Evolutionary conservation across 1,140 invertebrate genomes (phyloP).

Genomic region (Atta cephalotes): DNA sequence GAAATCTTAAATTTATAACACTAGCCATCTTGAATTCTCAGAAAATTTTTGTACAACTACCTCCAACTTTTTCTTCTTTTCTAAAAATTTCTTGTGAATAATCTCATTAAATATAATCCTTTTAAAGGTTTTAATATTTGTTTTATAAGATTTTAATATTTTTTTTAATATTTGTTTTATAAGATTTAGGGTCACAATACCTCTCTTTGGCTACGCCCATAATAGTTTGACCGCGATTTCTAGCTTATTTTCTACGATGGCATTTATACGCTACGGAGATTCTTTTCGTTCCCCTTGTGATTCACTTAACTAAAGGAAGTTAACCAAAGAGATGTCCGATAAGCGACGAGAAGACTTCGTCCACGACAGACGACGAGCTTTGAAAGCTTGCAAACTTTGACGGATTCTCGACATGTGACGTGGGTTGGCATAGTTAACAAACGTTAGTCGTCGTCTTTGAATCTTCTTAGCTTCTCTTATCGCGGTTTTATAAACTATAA

Average conservation of each 20-base stretch:
- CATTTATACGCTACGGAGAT: neutral
- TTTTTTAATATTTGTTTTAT: too few species aligned
- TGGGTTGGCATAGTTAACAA: conserved; percentile 40
- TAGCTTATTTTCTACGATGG: neutral
- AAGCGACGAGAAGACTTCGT: conserved; percentile 1
- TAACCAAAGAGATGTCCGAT: conserved; percentile 41
- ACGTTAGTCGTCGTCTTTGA: conserved; percentile 17
- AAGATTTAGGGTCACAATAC: too few species aligned
- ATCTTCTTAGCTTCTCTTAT: conserved; percentile 13
- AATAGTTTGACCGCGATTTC: neutral
- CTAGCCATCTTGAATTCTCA: too few species aligned
- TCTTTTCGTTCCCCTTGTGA: neutral
- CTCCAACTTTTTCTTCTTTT: too few species aligned
- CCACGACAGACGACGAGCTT: neutral
- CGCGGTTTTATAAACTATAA: neutral
- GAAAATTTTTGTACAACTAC: too few species aligned
- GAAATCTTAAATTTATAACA: too few species aligned
- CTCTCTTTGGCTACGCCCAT: too few species aligned
- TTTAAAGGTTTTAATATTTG: too few species aligned
- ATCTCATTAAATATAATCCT: too few species aligned
- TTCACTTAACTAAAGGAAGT: conserved; percentile 27
- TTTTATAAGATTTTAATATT: too few species aligned
- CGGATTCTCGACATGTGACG: conserved; percentile 14
- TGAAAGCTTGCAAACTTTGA: conserved; percentile 49
- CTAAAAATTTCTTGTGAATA: too few species aligned